Evolutionary conservation across 2,113 vertebrate genomes (phyloP), one percentile per base, ranked within the genome.

Genomic region (Chitala chitala): DNA sequence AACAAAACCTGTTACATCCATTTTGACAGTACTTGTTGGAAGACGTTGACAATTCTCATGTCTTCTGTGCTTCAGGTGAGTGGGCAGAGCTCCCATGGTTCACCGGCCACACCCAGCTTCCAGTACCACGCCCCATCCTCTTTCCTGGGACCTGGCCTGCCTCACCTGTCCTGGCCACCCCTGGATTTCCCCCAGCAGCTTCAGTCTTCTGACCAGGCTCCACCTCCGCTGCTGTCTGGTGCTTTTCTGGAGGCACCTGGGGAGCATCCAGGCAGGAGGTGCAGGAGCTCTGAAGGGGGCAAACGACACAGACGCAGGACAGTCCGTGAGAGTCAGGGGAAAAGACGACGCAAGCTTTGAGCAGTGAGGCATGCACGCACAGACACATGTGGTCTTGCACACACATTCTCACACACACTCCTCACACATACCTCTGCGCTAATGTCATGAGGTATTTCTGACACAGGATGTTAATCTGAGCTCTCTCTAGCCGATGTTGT

Each of bases 31-130:
- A 46, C 15, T n/a, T 6, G 53, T 26, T 15, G 3, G n/a, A 10
- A 3, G 4, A 13, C 7, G 17, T 12, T 44, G 40, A 46, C 26
- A 24, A 7, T 51, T 20, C 7, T 51, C 2, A 12, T 68, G 9
- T 46, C 10, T 8, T 38, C 33, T 51, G 54, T 71, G 31, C 31
- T 70, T 26, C 46, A 71, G 74, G 66, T 75, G 42, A 22, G 54
- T 50, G 70, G 70, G 3, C 55, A 31, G 40, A 5, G 22, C 22
- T 44, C 71, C 26, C 38, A 61, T 12, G 59, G 10, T n/a, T 44
- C 74, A 17, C 68, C 51, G 31, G 48, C 38, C 13, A 42, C 68
- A n/a, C 54, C 33, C 29, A 53, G 66, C 26, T 44, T 44, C 42
- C 74, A 50, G 29, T 48, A 58, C 29, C 46, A n/a, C 29, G 50